Base-by-base conservation (phyloP, 2,888 invertebrate species). In the Synergus umbraculus region DNA sequence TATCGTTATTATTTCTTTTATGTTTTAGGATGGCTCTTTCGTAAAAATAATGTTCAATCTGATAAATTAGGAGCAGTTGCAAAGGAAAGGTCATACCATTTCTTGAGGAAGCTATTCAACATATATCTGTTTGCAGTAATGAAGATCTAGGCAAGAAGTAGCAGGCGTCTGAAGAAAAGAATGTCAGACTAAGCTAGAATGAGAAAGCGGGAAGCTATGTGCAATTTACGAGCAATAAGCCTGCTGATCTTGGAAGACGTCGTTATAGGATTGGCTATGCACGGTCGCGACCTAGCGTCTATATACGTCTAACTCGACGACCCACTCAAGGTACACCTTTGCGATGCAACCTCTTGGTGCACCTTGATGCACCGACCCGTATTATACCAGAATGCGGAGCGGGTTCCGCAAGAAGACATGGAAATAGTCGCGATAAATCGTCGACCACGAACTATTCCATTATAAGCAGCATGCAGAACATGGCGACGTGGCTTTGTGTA, bases 361-460 rank as follows among this genome's bases (percentile, higher is more conserved):
- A 87, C 85, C 87, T 80, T 78, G 41, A 80, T 82, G 80, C 82
- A 82, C 82, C 83, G 81, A 79, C 81, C 81, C 78, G 83, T 82
- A 79, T 82, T 80, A 78, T 78, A 80, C 76, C 77, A 81, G 81
- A 63, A 43, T 76, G 60, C 44, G 79, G 69, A 81, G 81, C 83
- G 81, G 81, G 82, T 83, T 81, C 81, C 85, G 80, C 84, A 81
- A 82, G 82, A 84, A 87, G 89, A 90, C 90, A 90, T 88, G 90
- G 88, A 90, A 90, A 89, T 89, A 87, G 90, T 90, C 89, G 89
- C 91, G 90, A 91, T 91, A 91, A 91, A 91, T 91, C 90, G 87
- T 88, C 88, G 85, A 83, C 88, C 88, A 88, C 88, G 88, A 89
- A 90, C 90, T 90, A 90, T 90, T 90, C 90, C 90, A 90, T 90